A percentile compares a stretch with the other conserved stretches of the same genome.
Conservation (phyloP, 2,113 vertebrate species). For the Heterocephalus glaber region DNA sequence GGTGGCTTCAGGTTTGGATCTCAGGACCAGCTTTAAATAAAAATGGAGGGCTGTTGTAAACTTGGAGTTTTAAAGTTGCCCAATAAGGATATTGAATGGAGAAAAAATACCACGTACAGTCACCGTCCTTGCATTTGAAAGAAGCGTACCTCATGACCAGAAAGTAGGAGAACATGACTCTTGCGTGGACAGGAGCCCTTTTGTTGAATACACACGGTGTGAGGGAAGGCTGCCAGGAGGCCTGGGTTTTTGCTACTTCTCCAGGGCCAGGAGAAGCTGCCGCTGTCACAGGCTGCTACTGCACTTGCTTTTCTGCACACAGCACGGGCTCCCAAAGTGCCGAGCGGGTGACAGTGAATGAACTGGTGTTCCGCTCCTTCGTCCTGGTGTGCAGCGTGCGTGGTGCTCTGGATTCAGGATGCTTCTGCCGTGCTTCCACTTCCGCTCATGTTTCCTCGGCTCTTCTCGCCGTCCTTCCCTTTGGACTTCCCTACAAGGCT, state of each 20-base stretch:
- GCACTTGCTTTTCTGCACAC: not conserved
- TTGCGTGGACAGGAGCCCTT: not conserved
- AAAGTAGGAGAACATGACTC: not conserved
- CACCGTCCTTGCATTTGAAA: not conserved
- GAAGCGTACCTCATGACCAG: not conserved
- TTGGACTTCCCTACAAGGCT: not conserved
- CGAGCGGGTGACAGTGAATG: accelerated
- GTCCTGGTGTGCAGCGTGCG: not conserved
- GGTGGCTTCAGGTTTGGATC: not conserved
- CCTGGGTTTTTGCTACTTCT: not conserved
- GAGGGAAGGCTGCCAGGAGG: too few species aligned
- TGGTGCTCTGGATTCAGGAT: too few species aligned
- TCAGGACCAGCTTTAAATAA: not conserved
- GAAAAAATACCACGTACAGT: not conserved
- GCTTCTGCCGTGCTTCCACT: too few species aligned
- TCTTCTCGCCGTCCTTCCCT: not conserved
- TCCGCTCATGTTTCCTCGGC: accelerated
- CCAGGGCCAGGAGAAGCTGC: not conserved
- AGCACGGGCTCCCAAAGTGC: not conserved
- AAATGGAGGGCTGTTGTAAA: not conserved
- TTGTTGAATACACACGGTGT: not conserved
- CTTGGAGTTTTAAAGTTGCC: not conserved
- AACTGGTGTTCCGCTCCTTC: not conserved
- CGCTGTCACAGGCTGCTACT: accelerated
- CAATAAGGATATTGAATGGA: not conserved